Conservation (phyloP, 2,113 vertebrate genomes). For the Seriola quinqueradiata region DNA sequence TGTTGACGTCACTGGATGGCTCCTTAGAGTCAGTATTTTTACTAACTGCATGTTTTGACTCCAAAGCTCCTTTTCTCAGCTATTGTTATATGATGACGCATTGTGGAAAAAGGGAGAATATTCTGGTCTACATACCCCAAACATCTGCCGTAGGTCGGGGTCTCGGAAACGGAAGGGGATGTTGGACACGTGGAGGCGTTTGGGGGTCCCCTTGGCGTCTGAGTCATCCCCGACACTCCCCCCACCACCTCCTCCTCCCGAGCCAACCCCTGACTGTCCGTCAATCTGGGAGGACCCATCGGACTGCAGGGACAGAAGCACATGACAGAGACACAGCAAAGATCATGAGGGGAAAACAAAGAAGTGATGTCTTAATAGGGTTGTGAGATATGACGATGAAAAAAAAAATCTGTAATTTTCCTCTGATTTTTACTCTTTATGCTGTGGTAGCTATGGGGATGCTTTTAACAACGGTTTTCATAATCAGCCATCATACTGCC, state of each 20-base stretch:
- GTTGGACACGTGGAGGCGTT: slow-evolving; percentile 99
- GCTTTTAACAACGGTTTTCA: not conserved
- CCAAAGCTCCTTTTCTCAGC: not conserved
- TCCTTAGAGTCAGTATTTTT: slow-evolving; percentile 15
- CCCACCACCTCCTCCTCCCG: slow-evolving; percentile 74
- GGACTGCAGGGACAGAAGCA: slow-evolving; percentile 87
- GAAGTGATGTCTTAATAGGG: slow-evolving; percentile 1
- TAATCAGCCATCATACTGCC: not conserved
- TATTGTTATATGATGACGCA: slow-evolving; percentile 9
- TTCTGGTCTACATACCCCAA: slow-evolving; percentile 90
- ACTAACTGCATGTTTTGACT: slow-evolving; percentile 10
- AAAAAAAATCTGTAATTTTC: not conserved
- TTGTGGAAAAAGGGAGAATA: not conserved
- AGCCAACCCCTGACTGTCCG: slow-evolving; percentile 84
- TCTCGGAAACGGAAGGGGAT: slow-evolving; percentile 99
- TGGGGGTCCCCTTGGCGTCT: slow-evolving; percentile 95
- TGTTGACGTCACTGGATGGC: not conserved
- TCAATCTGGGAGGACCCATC: slow-evolving; percentile 95
- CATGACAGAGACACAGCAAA: not conserved
- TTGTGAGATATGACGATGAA: not conserved
- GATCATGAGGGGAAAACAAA: not conserved
- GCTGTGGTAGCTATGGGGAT: not conserved
- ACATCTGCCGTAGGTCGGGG: slow-evolving; percentile 99
- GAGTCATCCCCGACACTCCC: slow-evolving; percentile 85
- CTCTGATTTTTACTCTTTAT: not conserved